Evolutionary conservation across 2,888 invertebrate genomes (phyloP), one percentile per base, ranked within the genome.

Genomic region (Nemurella pictetii): DNA sequence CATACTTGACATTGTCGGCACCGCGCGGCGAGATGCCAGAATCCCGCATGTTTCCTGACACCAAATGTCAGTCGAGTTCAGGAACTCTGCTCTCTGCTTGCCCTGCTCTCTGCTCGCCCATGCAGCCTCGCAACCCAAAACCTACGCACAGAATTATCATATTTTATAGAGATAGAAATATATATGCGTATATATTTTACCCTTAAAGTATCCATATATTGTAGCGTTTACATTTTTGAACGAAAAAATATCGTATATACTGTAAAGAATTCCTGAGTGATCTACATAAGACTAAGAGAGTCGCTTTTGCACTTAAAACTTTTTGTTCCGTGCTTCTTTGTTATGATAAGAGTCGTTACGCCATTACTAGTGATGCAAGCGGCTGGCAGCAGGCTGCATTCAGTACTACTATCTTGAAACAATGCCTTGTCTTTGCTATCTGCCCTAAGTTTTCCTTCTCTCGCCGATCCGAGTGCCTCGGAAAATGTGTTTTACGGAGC

Each of bases 401-500:
- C n/a, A n/a, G n/a, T n/a, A n/a, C n/a, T n/a, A n/a, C n/a, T n/a
- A n/a, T 55, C 55, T 55, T 55, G 55, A 55, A 55, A 55, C 55
- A 55, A 55, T 55, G 55, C 15, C 55, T 55, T 55, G 55, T 55
- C 55, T 55, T 55, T 55, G 55, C 55, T 55, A 55, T 55, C 55
- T 55, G 55, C 55, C 55, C 15, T 55, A 55, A 55, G 55, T 55
- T 55, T 55, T 55, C 55, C 55, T 55, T 55, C 55, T 12, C 55
- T 55, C 2, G 3, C 20, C 55, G 55, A 55, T 55, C 55, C 55
- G 55, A 55, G 55, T 7, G 55, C 55, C 55, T 55, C 55, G 55
- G 75, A 20, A 75, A 28, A 75, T 75, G 75, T 27, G 75, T 75
- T 75, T 75, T 27, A 75, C 75, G 75, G 75, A 75, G 28, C 75